phyloP scores from a whole-genome alignment of 2,113 vertebrate species.

The Marcusenius ussheri region DNA sequence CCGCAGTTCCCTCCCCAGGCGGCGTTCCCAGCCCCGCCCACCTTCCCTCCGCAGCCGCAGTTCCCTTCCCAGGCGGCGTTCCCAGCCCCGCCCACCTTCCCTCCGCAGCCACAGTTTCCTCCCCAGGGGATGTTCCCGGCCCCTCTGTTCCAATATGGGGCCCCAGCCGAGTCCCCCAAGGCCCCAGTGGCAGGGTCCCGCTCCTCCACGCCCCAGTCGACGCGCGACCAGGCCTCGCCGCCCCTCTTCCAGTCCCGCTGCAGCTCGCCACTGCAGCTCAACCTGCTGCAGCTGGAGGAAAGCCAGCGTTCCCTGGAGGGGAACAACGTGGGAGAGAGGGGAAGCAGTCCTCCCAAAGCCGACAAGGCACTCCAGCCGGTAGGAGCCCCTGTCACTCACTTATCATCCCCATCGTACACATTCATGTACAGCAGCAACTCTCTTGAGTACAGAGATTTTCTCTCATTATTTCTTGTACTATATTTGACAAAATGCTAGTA shows the following conservation, averaged over 20 bases:
- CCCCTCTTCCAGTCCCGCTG: slow-evolving; percentile 80
- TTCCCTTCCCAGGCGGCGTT: slow-evolving; percentile 43
- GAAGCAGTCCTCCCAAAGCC: slow-evolving; percentile 36
- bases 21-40: slow-evolving; percentile 44
- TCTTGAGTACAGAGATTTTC: neutral
- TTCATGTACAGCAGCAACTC: neutral
- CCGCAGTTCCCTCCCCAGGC: slow-evolving; percentile 47
- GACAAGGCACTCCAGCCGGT: slow-evolving; percentile 55
- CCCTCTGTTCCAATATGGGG: slow-evolving; percentile 57
- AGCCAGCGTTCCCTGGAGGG: slow-evolving; percentile 56
- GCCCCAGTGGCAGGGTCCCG: slow-evolving; percentile 46
- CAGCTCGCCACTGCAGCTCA: slow-evolving; percentile 87
- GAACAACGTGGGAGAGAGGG: slow-evolving; percentile 30
- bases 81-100: slow-evolving; percentile 51
- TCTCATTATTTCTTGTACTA: neutral
- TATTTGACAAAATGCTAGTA: neutral
- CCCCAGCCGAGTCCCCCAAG: slow-evolving; percentile 50
- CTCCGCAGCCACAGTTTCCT: slow-evolving; percentile 48
- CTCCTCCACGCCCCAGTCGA: slow-evolving; percentile 59
- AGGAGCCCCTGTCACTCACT: slow-evolving; percentile 32
- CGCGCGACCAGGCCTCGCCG: slow-evolving; percentile 55
- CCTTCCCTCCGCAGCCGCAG: slow-evolving; percentile 50
- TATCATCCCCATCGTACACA: neutral
- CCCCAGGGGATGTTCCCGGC: slow-evolving; percentile 37
- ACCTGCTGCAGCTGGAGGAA: slow-evolving; percentile 86